These are phyloP conservation scores for Pogona vitticeps DNA, from an alignment of 2,113 vertebrate species.

Conservation along the genomic window DNA sequence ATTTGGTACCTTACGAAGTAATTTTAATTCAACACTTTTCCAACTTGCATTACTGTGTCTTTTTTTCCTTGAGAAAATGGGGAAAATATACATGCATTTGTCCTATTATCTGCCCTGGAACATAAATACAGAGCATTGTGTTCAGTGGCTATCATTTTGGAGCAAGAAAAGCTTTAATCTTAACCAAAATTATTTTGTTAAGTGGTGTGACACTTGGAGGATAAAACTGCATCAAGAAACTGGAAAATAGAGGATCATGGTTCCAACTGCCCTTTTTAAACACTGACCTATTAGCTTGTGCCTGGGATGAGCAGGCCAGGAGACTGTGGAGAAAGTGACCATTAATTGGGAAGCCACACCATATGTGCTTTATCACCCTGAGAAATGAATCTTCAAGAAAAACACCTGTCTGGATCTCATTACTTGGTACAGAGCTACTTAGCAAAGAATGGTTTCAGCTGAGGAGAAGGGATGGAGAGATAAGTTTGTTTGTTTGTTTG, in stretches of 20 bases:
- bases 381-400: too few species aligned
- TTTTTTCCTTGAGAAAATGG: neutral
- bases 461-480: too few species aligned
- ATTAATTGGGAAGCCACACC: neutral
- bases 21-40: rapidly evolving
- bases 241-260: too few species aligned
- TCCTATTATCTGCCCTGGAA: neutral
- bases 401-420: too few species aligned
- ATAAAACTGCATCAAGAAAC: conserved; percentile 12
- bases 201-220: conserved; percentile 30
- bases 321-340: too few species aligned
- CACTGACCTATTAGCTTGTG: too few species aligned
- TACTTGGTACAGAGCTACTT: too few species aligned
- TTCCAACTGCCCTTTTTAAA: too few species aligned
- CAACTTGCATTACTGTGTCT: neutral
- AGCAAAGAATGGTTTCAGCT: too few species aligned
- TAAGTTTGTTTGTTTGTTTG: too few species aligned
- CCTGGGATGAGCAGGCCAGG: too few species aligned
- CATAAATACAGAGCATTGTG: neutral
- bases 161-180: neutral
- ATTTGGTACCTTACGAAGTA: rapidly evolving
- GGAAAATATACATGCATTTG: neutral
- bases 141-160: neutral
- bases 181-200: conserved; percentile 14
- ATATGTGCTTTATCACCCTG: too few species aligned